Conservation (phyloP, 2,113 vertebrate species). For the Pachyramphus minor region DNA sequence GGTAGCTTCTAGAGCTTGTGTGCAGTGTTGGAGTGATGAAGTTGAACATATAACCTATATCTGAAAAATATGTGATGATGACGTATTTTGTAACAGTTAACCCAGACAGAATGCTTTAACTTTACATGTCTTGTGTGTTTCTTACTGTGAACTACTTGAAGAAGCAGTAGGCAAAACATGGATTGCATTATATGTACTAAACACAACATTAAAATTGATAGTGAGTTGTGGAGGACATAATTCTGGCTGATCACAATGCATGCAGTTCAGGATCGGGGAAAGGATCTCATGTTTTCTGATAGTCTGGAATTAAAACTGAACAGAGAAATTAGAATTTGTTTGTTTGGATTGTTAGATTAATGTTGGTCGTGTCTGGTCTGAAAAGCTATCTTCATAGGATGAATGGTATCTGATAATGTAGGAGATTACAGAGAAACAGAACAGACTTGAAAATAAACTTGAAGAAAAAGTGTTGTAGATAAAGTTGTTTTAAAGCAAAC, state of each 20-base stretch:
- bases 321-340: background rate
- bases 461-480: background rate
- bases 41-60: background rate
- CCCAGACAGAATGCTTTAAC: background rate
- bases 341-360: background rate
- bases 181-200: background rate
- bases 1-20: background rate
- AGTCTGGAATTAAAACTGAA: background rate
- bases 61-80: background rate
- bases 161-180: background rate
- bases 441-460: background rate
- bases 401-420: background rate
- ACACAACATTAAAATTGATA: background rate
- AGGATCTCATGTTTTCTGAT: background rate
- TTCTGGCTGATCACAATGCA: background rate
- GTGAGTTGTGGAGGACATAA: background rate
- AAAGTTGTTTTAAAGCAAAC: background rate
- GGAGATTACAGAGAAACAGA: background rate
- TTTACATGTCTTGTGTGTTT: fast-evolving
- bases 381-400: background rate
- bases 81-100: background rate
- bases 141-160: background rate
- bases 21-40: background rate
- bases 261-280: background rate
- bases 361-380: background rate